phyloP scores from a whole-genome alignment of 2,888 invertebrate genomes.

The Gisinianus flammeolus region DNA sequence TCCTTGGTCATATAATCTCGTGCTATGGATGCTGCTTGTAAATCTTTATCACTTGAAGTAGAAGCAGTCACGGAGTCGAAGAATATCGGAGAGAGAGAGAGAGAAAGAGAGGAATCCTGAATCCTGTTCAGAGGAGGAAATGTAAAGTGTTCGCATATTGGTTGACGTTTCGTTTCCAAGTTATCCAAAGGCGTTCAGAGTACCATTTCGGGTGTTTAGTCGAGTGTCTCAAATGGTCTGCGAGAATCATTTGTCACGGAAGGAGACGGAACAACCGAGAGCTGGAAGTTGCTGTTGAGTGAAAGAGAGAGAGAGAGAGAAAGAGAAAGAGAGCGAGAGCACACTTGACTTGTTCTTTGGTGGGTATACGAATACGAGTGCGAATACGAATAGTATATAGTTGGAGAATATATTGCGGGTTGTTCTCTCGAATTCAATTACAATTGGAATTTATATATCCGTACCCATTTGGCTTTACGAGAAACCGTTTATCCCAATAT shows the following conservation, averaged over 20 bases:
- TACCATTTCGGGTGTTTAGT: constrained; percentile 55
- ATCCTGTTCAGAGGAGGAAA: background rate
- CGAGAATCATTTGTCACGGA: constrained; percentile 59
- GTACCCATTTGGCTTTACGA: constrained; percentile 59
- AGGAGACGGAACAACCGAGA: background rate
- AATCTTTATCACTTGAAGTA: background rate
- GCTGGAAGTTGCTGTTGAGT: background rate
- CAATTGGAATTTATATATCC: constrained; percentile 60
- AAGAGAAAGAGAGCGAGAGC: constrained; percentile 31
- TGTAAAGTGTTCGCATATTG: background rate
- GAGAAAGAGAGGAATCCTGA: background rate
- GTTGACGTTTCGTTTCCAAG: background rate
- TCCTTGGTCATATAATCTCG: too few relatives aligned
- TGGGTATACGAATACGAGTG: too few relatives aligned
- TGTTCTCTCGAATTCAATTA: constrained; percentile 58
- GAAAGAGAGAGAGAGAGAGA: constrained; percentile 8
- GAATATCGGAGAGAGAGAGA: background rate
- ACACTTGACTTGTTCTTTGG: constrained; percentile 49
- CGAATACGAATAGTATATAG: too few relatives aligned
- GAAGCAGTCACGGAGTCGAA: background rate
- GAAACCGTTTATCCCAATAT: constrained; percentile 60
- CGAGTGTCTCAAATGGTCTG: constrained; percentile 59
- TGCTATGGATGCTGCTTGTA: too few relatives aligned
- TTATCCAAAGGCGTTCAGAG: constrained; percentile 49
- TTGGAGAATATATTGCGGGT: constrained; percentile 45